Conservation (phyloP, 2,113 vertebrate species). For the Anser cygnoides region DNA sequence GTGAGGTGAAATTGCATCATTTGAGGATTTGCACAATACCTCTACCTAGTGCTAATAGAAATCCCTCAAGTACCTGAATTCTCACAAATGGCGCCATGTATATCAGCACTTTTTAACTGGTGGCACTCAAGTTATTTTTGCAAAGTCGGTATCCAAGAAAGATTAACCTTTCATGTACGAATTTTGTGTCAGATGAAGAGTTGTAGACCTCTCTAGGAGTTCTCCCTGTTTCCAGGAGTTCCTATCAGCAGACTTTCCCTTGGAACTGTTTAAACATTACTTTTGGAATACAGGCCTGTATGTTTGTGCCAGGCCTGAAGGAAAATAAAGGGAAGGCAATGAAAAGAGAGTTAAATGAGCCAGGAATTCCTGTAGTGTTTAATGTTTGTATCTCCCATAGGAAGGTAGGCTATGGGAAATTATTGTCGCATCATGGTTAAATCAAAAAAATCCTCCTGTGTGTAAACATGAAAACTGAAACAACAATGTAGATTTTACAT, state of each 20-base stretch:
- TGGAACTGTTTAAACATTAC: conserved; percentile 32
- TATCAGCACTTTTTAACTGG: conserved; percentile 69
- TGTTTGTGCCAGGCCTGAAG: not conserved
- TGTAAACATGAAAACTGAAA: conserved; percentile 78
- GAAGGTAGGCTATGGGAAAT: conserved; percentile 53
- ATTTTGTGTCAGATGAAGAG: conserved; percentile 70
- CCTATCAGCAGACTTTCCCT: conserved; percentile 35
- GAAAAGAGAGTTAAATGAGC: conserved; percentile 73
- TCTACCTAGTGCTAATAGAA: conserved; percentile 33
- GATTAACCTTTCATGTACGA: conserved; percentile 65
- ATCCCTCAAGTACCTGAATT: conserved; percentile 32
- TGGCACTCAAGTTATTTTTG: conserved; percentile 72
- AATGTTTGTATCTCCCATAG: conserved; percentile 64
- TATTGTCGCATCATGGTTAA: conserved; percentile 61
- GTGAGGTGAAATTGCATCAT: conserved; percentile 56
- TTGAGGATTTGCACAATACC: conserved; percentile 62
- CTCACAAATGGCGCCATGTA: conserved; percentile 14
- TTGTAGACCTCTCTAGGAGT: conserved; percentile 71
- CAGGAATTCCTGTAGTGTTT: conserved; percentile 69
- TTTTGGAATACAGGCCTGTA: conserved; percentile 45
- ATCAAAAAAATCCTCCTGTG: conserved; percentile 44
- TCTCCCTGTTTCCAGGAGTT: conserved; percentile 69
- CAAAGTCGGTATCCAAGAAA: conserved; percentile 65
- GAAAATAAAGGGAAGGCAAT: conserved; percentile 69
- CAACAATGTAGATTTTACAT: conserved; percentile 78